Conservation (phyloP, 2,888 invertebrate genomes). For the Flexamia atlantica region DNA sequence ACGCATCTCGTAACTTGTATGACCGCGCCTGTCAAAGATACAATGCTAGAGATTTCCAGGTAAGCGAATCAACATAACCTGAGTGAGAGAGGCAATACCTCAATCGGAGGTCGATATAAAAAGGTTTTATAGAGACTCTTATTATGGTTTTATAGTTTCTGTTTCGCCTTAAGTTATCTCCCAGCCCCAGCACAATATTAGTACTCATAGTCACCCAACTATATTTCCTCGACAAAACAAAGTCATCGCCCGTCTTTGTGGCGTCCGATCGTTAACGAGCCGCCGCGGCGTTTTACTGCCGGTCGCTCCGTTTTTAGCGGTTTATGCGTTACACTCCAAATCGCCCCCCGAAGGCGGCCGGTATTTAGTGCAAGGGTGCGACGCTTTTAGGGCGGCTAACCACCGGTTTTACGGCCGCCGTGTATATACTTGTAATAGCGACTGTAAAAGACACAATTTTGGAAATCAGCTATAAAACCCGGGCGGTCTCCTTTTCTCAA, state of each 20-base stretch:
- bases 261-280: not conserved
- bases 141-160: no score
- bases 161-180: no score
- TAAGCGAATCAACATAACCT: no score
- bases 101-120: no score
- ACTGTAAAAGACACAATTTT: slow-evolving; percentile 51
- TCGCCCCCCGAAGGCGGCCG: slow-evolving; percentile 7
- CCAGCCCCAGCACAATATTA: no score
- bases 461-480: slow-evolving; percentile 44
- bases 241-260: not conserved
- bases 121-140: no score
- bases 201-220: no score
- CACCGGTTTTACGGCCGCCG: slow-evolving; percentile 33
- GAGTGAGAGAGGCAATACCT: no score
- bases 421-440: slow-evolving; percentile 55
- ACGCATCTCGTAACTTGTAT: no score
- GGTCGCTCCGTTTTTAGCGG: slow-evolving; percentile 45
- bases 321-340: slow-evolving; percentile 38
- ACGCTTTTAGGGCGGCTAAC: slow-evolving; percentile 27
- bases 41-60: no score
- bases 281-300: not conserved
- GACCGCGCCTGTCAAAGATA: no score
- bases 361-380: slow-evolving; percentile 58
- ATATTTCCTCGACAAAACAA: not conserved
- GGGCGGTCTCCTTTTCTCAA: slow-evolving; percentile 38